These are phyloP conservation scores for Cladorhizidae sp. DNA, from an alignment of 37 sponge, comb jelly and placozoan species.

Conservation along the genomic window DNA sequence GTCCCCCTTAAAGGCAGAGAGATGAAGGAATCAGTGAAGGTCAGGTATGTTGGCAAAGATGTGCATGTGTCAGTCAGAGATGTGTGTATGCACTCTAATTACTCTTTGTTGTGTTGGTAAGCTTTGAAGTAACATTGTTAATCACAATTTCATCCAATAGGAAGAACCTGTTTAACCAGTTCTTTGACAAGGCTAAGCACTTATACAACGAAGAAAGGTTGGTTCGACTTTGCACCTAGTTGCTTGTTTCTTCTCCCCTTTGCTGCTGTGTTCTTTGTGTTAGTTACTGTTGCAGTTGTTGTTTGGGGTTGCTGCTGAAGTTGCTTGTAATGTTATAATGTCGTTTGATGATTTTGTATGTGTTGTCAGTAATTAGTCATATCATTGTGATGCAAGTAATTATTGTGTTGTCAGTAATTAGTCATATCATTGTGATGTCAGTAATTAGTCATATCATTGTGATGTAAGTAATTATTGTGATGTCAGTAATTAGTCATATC, in stretches of 20 bases:
- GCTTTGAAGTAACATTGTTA: background rate
- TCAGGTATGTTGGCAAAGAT: background rate
- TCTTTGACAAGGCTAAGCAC: slow-evolving; percentile 56
- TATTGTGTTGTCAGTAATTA: too few relatives aligned
- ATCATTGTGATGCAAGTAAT: too few relatives aligned
- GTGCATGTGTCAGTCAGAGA: background rate
- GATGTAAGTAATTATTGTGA: too few relatives aligned
- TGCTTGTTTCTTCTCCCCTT: background rate
- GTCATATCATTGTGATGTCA: too few relatives aligned
- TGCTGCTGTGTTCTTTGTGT: background rate
- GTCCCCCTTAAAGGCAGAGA: slow-evolving; percentile 29
- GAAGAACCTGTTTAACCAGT: slow-evolving; percentile 21
- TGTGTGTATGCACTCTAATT: background rate
- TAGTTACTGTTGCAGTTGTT: too few relatives aligned
- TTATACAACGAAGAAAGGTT: slow-evolving; percentile 50
- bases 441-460: too few relatives aligned
- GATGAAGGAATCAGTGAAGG: slow-evolving; percentile 31
- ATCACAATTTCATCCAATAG: slow-evolving; percentile 2
- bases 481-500: too few relatives aligned
- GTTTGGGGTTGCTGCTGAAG: too few relatives aligned
- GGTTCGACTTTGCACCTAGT: background rate
- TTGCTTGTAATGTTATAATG: background rate
- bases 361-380: too few relatives aligned
- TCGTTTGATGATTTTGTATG: background rate
- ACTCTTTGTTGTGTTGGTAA: background rate